These are phyloP conservation scores for Macaca fascicularis DNA, from an alignment of 2,113 vertebrate genomes.

Conservation along the genomic window T2T-MFA8v1.1 NC_088387.1:91769501-91770000, in stretches of 20 bases:
- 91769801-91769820: not conserved
- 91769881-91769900: accelerated
- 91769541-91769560: not conserved
- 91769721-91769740: accelerated
- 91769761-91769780: not conserved
- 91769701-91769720: not conserved
- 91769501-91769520: too few species aligned
- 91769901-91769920: too few species aligned
- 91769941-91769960: not conserved
- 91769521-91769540: not conserved
- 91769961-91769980: not conserved
- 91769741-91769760: not conserved
- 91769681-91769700: not conserved
- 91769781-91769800: not conserved
- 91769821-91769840: accelerated
- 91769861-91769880: not conserved
- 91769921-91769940: not conserved
- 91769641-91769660: not conserved
- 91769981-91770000: not conserved
- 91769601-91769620: not conserved
- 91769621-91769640: not conserved
- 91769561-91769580: not conserved
- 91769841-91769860: not conserved
- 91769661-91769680: not conserved
- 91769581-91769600: not conserved